Base-by-base conservation (phyloP, 2,113 vertebrate species). In the Mus pahari region DNA sequence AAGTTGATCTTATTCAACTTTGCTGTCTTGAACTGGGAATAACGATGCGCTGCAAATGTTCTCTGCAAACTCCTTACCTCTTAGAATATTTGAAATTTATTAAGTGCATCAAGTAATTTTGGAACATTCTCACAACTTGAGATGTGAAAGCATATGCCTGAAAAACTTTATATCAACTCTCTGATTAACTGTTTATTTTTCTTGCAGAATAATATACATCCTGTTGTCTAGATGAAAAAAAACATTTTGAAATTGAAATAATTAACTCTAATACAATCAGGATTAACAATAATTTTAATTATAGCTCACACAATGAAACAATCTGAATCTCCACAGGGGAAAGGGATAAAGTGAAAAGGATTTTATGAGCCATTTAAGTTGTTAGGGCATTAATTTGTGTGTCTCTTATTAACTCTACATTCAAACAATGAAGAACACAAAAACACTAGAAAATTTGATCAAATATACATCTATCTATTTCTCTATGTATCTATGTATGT, bases 51-150 rank as follows among this genome's bases (percentile, higher is more conserved):
- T 87, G 3, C 91, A 22, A 86, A 20, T 19, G 39, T 45, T 33
- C 10, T 22, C 0, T n/a, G 64, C 62, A 6, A 92, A 17, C 11
- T 50, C 31, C 64, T 7, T 1, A 94, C 24, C 58, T 89, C 45
- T 74, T 10, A 53, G 20, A 12, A 42, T 16, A 36, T 66, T 87
- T 95, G 5, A 8, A 95, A 2, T 74, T 89, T 92, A 62, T 62
- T 74, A 74, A 10, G 60, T 91, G 62, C 0, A 64, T 36, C 22
- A 78, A 20, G 66, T 94, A 68, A 62, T 1, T 89, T 86, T 62
- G 89, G 78, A 93, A 79, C 31, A 91, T 93, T 89, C 86, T 74
- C 84, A 79, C 19, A 68, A 78, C 84, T 88, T 91, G 20, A 94
- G 71, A 50, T 89, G 24, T 88, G 87, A 62, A 42, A 94, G 36